Evolutionary conservation across 92 coral and sea anemone genomes (phyloP), one percentile per base, ranked within the genome.

Genomic region (Phenganax stokvisi): DNA sequence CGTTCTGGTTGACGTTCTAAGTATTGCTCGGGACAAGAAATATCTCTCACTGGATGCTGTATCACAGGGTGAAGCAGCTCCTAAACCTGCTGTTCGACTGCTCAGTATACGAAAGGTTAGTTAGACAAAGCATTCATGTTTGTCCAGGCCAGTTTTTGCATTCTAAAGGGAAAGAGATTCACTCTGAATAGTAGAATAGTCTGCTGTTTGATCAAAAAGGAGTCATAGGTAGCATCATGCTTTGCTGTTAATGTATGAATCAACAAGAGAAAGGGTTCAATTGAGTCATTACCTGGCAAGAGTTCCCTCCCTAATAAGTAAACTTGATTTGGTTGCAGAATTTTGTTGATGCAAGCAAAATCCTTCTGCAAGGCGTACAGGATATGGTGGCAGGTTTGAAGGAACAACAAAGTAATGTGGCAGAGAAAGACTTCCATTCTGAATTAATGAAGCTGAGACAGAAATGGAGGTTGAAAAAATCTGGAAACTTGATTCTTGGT

Each of bases 371-470:
- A 57, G 98, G 98, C 11, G 85, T 91, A 10, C 90, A 85, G 69
- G 89, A 97, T 10, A 86, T 94, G 97, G 91, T 87, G n/a, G 90
- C 86, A 56, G 98, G 96, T 11, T 89, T 94, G 9, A 90, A 92
- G 77, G 98, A 94, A 79, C 88, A 79, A 53, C 74, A 63, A 28
- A 52, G 55, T 54, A 87, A 89, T 15, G 25, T 76, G 20, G 71
- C 69, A 17, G 88, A 57, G 57, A 87, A 77, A 62, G 98, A 94
- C 75, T 94, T 92, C 69, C 98, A 94, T 67, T 90, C 96, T 3
- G 98, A 94, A 47, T 91, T 94, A 54, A 90, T 92, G 90, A 88
- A 90, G 74, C 77, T 94, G 58, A 85, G 97, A 52, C 96, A 90
- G 84, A 83, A 91, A 54, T 96, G 99, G 97, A 82, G 91, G 31